These are phyloP conservation scores for Agonopterix alstromeriana DNA, from an alignment of 2,888 invertebrate species.

Conservation along the genomic window DNA sequence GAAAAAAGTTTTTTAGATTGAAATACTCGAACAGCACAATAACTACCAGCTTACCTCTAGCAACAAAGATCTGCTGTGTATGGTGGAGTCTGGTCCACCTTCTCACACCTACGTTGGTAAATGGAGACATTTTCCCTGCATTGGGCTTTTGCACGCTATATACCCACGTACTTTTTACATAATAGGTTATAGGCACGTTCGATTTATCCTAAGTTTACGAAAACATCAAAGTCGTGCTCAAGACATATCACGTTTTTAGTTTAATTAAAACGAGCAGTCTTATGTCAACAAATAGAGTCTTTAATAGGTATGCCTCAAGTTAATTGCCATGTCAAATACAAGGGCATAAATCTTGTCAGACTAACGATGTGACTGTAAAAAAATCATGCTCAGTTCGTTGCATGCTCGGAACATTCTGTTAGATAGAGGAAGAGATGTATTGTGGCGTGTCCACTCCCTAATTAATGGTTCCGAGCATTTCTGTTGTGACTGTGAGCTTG, in stretches of 20 bases:
- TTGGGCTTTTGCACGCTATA: no score
- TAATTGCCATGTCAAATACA: conserved; percentile 29
- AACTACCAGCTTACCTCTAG: no score
- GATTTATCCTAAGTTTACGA: neutral
- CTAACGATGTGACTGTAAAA: conserved; percentile 10
- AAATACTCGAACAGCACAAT: no score
- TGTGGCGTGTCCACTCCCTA: neutral
- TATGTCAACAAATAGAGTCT: conserved; percentile 9
- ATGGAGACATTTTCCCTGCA: no score
- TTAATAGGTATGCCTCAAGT: conserved; percentile 16
- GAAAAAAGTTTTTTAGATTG: no score
- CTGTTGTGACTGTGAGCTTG: no score
- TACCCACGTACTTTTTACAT: no score
- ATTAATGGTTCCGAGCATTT: no score
- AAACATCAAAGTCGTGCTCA: conserved; percentile 22
- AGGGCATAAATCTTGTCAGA: conserved; percentile 21
- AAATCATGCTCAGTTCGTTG: neutral
- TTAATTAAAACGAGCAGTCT: conserved; percentile 16
- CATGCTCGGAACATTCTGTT: neutral
- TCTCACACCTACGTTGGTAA: no score
- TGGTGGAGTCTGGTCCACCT: no score
- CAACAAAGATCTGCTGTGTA: no score
- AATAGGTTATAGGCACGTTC: no score
- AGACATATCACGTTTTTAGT: conserved; percentile 17
- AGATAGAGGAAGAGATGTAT: neutral